Evolutionary conservation across 1,140 invertebrate genomes (phyloP), one percentile per base, ranked within the genome.

Genomic region (Camponotus vicinus): DNA sequence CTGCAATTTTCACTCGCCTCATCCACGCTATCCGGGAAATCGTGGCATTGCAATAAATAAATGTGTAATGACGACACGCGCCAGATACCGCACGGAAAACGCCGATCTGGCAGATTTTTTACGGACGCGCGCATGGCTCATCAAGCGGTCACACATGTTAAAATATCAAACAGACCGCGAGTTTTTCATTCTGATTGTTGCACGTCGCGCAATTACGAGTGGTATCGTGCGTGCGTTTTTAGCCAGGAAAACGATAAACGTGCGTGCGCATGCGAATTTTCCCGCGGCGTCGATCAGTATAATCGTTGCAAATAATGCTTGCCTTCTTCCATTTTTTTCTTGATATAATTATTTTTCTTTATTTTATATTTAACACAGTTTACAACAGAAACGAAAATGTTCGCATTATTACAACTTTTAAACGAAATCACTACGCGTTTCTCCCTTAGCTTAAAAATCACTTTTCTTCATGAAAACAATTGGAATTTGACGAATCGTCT

Each of bases 141-240:
- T 93, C 90, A 90, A 91, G 80, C 69, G 78, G 71, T 76, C 59
- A 59, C 70, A 84, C 76, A 73, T 61, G 77, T 59, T 45, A 64
- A 86, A 87, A 92, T 86, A 94, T 94, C 93, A 94, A 94, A 94
- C 92, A 92, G 92, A 92, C 93, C 93, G 94, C 88, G 93, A 92
- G 92, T 93, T 93, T 94, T 92, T 94, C 92, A 93, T 94, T 93
- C 93, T 93, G 93, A 94, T 94, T 93, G 92, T 90, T 92, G 80
- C 71, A 59, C 84, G 77, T 86, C 67, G 45, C 63, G 86, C 88
- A 92, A 93, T 92, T 90, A 90, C 71, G 67, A 90, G 89, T 92
- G 89, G 86, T 85, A 92, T 90, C 77, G 70, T 42, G 21, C 63
- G 40, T 32, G 76, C 57, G 71, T 86, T 89, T 89, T 77, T 45